Evolutionary conservation across 2,888 invertebrate species (phyloP).

Genomic region (Drosophila antonietae): DNA sequence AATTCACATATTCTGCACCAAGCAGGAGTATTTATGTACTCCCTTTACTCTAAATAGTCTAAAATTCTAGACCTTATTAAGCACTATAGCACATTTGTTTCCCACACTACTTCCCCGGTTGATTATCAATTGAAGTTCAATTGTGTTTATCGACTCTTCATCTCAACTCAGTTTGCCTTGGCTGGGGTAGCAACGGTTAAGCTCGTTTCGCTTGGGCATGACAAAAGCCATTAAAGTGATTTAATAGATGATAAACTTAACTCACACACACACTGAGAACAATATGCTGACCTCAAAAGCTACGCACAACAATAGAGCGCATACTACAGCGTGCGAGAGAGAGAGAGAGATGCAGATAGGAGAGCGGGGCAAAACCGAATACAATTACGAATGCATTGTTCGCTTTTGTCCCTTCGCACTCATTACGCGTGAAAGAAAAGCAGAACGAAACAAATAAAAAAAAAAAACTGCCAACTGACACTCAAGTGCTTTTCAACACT

Average conservation of each 20-base stretch:
- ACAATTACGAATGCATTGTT: slow-evolving; percentile 76
- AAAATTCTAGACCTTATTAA: not conserved
- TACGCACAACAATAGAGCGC: slow-evolving; percentile 59
- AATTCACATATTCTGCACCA: not conserved
- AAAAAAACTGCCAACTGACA: slow-evolving; percentile 48
- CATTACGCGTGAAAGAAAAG: slow-evolving; percentile 48
- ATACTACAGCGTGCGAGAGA: slow-evolving; percentile 19
- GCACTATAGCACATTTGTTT: not conserved
- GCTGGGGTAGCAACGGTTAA: not conserved
- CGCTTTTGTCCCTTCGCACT: slow-evolving; percentile 59
- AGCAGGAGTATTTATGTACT: not conserved
- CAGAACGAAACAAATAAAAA: slow-evolving; percentile 1
- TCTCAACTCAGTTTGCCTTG: slow-evolving; percentile 7
- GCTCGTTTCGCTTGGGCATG: slow-evolving; percentile 24
- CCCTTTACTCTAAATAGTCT: not conserved
- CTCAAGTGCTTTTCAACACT: slow-evolving; percentile 70
- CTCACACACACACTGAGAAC: slow-evolving; percentile 45
- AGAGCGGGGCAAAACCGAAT: slow-evolving; percentile 48
- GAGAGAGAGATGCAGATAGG: not conserved
- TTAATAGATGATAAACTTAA: slow-evolving; percentile 73
- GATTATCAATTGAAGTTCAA: slow-evolving; percentile 13
- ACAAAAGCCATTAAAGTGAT: slow-evolving; percentile 73
- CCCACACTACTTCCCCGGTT: not conserved
- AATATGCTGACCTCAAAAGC: slow-evolving; percentile 56
- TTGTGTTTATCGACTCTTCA: slow-evolving; percentile 29